Base-by-base conservation (phyloP, 2,888 invertebrate genomes). In the Zootermopsis nevadensis region DNA sequence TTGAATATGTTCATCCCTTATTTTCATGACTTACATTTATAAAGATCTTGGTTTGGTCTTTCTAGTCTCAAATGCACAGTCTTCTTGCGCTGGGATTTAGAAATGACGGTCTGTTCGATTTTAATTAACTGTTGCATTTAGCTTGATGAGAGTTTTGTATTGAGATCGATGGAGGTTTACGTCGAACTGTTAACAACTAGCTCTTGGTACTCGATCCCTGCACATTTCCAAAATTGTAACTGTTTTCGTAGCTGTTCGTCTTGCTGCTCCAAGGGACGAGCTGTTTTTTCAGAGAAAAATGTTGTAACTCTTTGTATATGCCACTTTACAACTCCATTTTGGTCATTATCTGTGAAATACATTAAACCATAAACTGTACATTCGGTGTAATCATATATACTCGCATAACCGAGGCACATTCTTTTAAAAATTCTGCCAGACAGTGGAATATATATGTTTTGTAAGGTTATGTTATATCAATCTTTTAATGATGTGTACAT, bases 41-140 rank as follows among this genome's bases (percentile, higher is more conserved):
- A 30, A 19, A n/a, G 33, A 69, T 22, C 30, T 31, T 69, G 22
- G 30, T 22, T 24, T 69, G 7, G n/a, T 33, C 69, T 33, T 33
- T 69, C 30, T 69, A 69, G 8, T 27, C 27, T 22, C 69, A 33
- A 19, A 69, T 33, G 33, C 69, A 69, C 69, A 69, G 10, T 31
- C 33, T 69, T 69, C 33, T 15, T 69, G 22, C 22, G 33, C 33
- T 33, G 33, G 22, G 69, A 33, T 33, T 19, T 33, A 33, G 33
- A 69, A 30, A 33, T 30, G 22, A 69, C 33, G 33, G 69, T 69
- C 33, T 19, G 22, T 0, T 69, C 19, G 10, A 69, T 69, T 31
- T 60, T 27, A 60, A 69, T 22, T 33, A 33, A 33, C 69, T 69
- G 33, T 69, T 69, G 69, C 31, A 69, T 69, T 69, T 69, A 69